Conservation (phyloP, 2,113 vertebrate species). For the Heterochromis multidens region DNA sequence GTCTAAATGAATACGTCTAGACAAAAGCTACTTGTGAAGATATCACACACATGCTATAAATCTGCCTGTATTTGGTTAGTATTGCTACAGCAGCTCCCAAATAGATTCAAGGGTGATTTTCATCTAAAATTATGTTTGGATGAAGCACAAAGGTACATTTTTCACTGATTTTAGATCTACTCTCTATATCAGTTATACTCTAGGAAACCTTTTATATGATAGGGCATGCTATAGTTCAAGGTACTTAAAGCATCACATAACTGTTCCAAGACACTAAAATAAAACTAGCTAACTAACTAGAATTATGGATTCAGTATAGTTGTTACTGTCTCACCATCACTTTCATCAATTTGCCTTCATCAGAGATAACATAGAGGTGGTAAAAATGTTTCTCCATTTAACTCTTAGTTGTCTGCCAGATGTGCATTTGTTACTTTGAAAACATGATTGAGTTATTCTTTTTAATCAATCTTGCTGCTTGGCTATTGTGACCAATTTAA, state of each 20-base stretch:
- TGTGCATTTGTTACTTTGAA: not conserved
- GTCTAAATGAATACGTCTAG: constrained; percentile 29
- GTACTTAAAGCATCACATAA: not conserved
- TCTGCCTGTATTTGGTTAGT: not conserved
- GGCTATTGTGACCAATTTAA: constrained; percentile 7
- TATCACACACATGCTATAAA: not conserved
- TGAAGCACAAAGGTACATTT: not conserved
- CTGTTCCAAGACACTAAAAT: not conserved
- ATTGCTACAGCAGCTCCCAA: not conserved
- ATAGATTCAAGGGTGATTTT: not conserved
- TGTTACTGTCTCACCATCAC: not conserved
- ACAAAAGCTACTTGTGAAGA: constrained; percentile 16
- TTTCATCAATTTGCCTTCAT: not conserved
- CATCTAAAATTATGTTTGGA: not conserved
- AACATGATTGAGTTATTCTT: constrained; percentile 10
- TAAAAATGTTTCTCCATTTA: not conserved
- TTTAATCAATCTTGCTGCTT: constrained; percentile 10
- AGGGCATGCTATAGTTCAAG: not conserved
- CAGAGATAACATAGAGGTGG: not conserved
- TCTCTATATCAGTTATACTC: not conserved
- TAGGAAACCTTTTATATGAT: not conserved
- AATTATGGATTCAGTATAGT: not conserved
- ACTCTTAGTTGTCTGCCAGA: not conserved
- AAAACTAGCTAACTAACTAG: not conserved
- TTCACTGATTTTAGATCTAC: not conserved